Evolutionary conservation across 2,797 vertebrate genomes (phyloP).

Genomic region (Clarias fuscus): DNA sequence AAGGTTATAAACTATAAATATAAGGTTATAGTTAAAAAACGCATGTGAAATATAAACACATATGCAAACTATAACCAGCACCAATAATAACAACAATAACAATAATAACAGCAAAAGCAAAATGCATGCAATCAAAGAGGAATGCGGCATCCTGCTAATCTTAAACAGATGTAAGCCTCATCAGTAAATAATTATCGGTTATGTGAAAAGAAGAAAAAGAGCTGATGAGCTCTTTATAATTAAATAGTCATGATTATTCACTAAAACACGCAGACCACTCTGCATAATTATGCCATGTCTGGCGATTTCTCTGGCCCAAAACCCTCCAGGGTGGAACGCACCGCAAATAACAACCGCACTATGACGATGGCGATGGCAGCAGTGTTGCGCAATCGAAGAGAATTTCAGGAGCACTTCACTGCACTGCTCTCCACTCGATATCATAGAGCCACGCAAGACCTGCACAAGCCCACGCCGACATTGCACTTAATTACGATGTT

Average conservation of each 20-base stretch:
- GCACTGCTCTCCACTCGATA: no score
- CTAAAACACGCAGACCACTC: conserved; percentile 54
- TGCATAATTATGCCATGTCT: conserved; percentile 29
- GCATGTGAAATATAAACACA: neutral
- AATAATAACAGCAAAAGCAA: neutral
- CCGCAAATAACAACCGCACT: conserved; percentile 13
- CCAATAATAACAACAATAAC: neutral
- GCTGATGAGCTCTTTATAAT: conserved; percentile 51
- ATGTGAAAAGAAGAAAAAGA: conserved; percentile 29
- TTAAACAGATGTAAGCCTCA: conserved; percentile 40
- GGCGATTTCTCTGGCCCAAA: neutral
- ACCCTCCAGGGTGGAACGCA: neutral
- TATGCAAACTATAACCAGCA: neutral
- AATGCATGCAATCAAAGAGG: neutral
- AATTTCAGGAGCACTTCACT: neutral
- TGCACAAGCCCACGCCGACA: no score
- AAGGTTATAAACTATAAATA: no score
- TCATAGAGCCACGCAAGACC: neutral
- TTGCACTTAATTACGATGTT: neutral
- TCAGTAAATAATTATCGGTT: conserved; percentile 46
- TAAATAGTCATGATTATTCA: conserved; percentile 58
- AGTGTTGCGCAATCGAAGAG: neutral
- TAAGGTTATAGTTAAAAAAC: neutral
- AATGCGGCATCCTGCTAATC: conserved; percentile 18
- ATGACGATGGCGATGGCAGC: neutral